A percentile compares a stretch with the other conserved stretches of the same genome.
These are phyloP conservation scores for Scatophagus argus DNA, from an alignment of 2,113 vertebrate species.

Conservation along the genomic window DNA sequence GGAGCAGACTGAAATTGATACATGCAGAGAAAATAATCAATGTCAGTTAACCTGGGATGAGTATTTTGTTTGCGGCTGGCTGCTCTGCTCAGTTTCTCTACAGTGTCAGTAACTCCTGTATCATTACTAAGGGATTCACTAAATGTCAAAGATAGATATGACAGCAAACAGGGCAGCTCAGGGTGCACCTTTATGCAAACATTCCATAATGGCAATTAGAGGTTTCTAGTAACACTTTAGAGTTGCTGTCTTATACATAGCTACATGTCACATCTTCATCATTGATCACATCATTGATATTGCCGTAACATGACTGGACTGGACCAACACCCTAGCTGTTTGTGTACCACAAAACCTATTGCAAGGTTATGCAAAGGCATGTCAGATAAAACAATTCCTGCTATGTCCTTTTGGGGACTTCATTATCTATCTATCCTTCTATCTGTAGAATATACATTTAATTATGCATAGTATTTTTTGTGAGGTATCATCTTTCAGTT, in stretches of 20 bases:
- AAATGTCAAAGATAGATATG: constrained; percentile 74
- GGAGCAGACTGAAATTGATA: constrained; percentile 56
- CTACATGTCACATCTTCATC: background rate
- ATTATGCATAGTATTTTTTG: background rate
- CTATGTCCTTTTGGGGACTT: background rate
- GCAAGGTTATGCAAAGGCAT: too few relatives aligned
- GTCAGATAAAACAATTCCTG: too few relatives aligned
- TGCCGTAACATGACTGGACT: background rate
- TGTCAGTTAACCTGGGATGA: constrained; percentile 79
- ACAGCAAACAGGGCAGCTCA: constrained; percentile 32
- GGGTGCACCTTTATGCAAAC: constrained; percentile 33
- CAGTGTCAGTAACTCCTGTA: constrained; percentile 60
- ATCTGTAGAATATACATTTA: too few relatives aligned
- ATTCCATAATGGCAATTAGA: constrained; percentile 32
- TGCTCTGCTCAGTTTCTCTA: constrained; percentile 49
- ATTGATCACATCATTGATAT: too few relatives aligned
- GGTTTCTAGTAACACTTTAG: background rate
- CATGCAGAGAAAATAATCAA: constrained; percentile 73
- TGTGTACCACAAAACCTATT: background rate
- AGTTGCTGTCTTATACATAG: too few relatives aligned
- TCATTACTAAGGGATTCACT: constrained; percentile 52
- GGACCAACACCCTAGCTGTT: background rate
- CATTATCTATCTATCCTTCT: background rate
- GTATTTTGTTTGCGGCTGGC: constrained; percentile 62
- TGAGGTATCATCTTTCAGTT: background rate